A percentile compares a stretch with the other conserved stretches of the same genome.
These are phyloP conservation scores for Aspiorhynchus laticeps DNA, from an alignment of 2,113 vertebrate genomes.

Conservation along the genomic window DNA sequence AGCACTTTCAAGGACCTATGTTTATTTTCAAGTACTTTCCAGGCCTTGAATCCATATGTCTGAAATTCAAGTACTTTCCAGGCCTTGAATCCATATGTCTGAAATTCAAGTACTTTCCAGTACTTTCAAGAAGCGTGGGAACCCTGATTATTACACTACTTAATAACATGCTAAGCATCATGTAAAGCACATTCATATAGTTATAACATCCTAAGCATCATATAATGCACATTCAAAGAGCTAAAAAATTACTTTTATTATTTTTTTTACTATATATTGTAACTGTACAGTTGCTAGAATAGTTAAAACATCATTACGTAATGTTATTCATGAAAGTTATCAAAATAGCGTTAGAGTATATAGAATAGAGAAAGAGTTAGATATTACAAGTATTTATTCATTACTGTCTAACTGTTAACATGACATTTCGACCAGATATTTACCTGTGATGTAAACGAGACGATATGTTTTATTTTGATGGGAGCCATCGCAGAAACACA, in stretches of 20 bases:
- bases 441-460: slow-evolving; percentile 81
- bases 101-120: too few relatives aligned
- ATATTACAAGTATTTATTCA: not conserved
- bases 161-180: not conserved
- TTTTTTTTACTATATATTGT: too few relatives aligned
- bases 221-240: not conserved
- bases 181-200: not conserved
- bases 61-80: too few relatives aligned
- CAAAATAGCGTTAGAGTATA: not conserved
- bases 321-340: not conserved
- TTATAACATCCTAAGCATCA: not conserved
- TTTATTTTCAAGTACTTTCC: too few relatives aligned
- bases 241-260: too few relatives aligned
- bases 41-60: too few relatives aligned
- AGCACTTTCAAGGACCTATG: too few relatives aligned
- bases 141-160: too few relatives aligned
- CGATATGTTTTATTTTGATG: slow-evolving; percentile 72
- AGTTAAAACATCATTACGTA: too few relatives aligned
- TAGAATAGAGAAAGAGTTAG: not conserved
- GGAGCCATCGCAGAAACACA: slow-evolving; percentile 67
- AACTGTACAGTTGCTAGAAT: too few relatives aligned
- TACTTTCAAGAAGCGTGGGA: too few relatives aligned
- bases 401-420: not conserved
- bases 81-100: too few relatives aligned
- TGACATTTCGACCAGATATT: not conserved